Base-by-base conservation (phyloP, 30 jellyfish, hydroid and myxozoan species). In the Hydractinia symbiolongicarpus region DNA sequence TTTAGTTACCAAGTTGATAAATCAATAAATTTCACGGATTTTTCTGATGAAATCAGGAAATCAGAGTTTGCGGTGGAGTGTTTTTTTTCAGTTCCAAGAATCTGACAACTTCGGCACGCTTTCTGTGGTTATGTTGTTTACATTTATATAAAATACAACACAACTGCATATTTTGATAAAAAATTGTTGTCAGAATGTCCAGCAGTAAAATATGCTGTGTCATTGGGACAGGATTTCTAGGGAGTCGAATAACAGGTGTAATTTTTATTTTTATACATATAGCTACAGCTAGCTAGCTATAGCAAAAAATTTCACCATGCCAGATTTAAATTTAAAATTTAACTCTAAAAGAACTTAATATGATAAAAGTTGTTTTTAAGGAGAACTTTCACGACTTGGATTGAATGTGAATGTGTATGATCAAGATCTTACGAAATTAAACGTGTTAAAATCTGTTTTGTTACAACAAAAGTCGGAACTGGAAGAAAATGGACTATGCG, bases 171-270 rank as follows among this genome's bases (percentile, higher is more conserved):
- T 30, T 30, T 30, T 30, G 44, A 30, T 30, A 2, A 30, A 30
- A 30, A 30, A 30, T 30, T 30, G 44, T 30, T 30, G 44, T 30
- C 44, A 30, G 44, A 30, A 64, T 64, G 74, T 6, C 74, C 17
- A n/a, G 52, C 19, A 7, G 74, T 51, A 64, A 64, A 64, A n/a
- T 51, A 0, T 64, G 74, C 16, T 64, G 74, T 64, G 74, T 64
- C 52, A 64, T 64, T 64, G 74, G 74, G 9, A 64, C 74, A 64
- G 74, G 74, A 6, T 64, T 6, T 64, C 9, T 64, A n/a, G 74
- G 74, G 9, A 64, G 19, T 64, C 74, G 74, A 64, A 64, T 64
- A 44, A 51, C 74, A 64, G 74, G 74, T 64, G 40, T n/a, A 64
- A 11, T 0, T 11, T 16, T 58, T 58, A 11, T 58, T 58, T 58